Evolutionary conservation across 2,888 invertebrate species (phyloP), one percentile per base, ranked within the genome.

Genomic region (Spicauda simplicius): DNA sequence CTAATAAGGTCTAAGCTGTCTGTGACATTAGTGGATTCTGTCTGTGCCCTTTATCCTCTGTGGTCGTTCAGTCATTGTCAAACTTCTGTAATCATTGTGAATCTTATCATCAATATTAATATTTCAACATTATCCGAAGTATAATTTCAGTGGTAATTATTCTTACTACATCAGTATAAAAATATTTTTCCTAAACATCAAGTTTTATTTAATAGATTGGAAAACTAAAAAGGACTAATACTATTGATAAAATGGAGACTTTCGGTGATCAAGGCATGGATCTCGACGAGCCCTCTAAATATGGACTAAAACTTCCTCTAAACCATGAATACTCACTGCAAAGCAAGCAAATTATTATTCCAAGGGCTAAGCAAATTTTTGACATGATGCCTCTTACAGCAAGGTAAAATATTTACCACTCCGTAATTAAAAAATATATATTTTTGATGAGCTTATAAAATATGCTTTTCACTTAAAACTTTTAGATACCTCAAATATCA

Each of bases 291-390:
- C 94, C 91, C 50, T 95, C 97, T 16, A 94, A 94, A 70, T 95
- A 94, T 80, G 97, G 97, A 12, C 93, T 97, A 73, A 97, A 96
- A 85, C 89, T 97, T n/a, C 94, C 93, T 73, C 92, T 97, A 74
- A 94, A 97, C 85, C 96, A 97, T 90, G 94, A 94, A 73, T 97
- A 95, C 91, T 96, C 96, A 0, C 94, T 97, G 78, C 95, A 95
- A 83, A 95, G 96, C 82, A 95, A 94, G 74, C 97, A 96, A 81
- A 90, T 94, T 73, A 86, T 95, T 50, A 88, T 93, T 71, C 96
- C 97, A 10, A 94, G 95, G 72, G 86, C 96, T 11, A 94, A 92
- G 75, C 97, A 97, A 88, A 90, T 97, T 64, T 93, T 95, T 76
- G 94, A 95, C 20, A 89, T 97, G 80, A 85, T 97, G 79, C 96